These are phyloP conservation scores for Epirrita christyi DNA, from an alignment of 2,888 invertebrate species.

Conservation along the genomic window DNA sequence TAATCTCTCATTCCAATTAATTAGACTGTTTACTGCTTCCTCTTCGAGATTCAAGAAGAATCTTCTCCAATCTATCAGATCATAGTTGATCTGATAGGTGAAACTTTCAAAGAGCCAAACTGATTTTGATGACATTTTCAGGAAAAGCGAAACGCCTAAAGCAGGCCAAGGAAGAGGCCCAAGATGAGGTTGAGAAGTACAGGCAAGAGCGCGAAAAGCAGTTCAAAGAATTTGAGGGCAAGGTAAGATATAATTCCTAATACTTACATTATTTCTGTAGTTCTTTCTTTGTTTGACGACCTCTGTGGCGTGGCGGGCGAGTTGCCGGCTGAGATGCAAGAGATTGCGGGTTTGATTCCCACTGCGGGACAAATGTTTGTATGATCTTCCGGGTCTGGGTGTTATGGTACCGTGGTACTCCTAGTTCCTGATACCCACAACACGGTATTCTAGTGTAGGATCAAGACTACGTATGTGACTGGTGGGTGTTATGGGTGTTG, in stretches of 20 bases:
- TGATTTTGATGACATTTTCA: conserved; percentile 63
- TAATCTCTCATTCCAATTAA: neutral
- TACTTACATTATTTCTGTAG: too few species aligned
- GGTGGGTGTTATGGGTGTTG: too few species aligned
- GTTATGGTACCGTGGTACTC: too few species aligned
- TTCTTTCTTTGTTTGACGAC: too few species aligned
- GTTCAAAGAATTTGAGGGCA: conserved; percentile 97
- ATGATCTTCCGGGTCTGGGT: too few species aligned
- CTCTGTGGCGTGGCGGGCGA: too few species aligned
- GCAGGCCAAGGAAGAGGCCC: conserved; percentile 99
- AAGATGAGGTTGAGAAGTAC: conserved; percentile 98
- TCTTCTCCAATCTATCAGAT: conserved; percentile 4
- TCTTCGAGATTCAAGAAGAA: neutral
- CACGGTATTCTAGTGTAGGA: too few species aligned
- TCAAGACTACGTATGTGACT: neutral
- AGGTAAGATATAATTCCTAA: conserved; percentile 88
- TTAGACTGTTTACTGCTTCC: neutral
- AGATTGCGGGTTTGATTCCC: too few species aligned
- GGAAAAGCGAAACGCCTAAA: conserved; percentile 98
- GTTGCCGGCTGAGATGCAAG: too few species aligned
- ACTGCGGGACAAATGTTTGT: too few species aligned
- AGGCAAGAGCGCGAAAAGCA: conserved; percentile 96
- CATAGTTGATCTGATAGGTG: neutral
- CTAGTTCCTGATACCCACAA: too few species aligned
- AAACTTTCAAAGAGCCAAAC: neutral